These are phyloP conservation scores for Glaucidium brasilianum DNA, from an alignment of 2,113 vertebrate species.

Conservation along the genomic window DNA sequence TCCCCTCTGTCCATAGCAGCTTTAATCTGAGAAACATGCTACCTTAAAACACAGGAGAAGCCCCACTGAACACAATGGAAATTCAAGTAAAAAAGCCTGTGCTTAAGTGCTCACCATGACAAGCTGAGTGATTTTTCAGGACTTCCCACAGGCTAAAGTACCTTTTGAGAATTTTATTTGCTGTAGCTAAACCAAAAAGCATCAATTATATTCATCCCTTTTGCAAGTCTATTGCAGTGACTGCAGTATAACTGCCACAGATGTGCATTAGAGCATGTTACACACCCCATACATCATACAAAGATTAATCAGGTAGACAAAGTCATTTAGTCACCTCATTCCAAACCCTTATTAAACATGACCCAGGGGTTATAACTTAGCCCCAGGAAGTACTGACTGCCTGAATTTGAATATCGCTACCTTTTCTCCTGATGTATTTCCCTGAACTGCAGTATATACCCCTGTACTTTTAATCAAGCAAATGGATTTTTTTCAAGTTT, in stretches of 20 bases:
- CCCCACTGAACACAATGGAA: not conserved
- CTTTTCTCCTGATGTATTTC: not conserved
- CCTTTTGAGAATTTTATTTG: not conserved
- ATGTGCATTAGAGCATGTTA: not conserved
- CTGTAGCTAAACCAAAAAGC: not conserved
- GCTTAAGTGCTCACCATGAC: not conserved
- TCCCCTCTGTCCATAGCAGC: not conserved
- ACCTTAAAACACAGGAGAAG: not conserved
- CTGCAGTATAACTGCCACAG: not conserved
- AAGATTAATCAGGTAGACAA: not conserved
- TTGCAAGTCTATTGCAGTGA: not conserved
- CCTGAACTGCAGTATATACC: not conserved
- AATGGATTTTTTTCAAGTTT: not conserved
- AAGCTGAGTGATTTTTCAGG: not conserved
- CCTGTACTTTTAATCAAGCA: not conserved
- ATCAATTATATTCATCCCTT: not conserved
- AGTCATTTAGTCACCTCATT: not conserved
- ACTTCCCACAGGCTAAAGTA: not conserved
- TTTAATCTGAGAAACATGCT: not conserved
- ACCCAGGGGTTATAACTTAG: not conserved
- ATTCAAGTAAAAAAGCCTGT: not conserved
- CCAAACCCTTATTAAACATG: conserved; percentile 46
- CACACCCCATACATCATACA: not conserved
- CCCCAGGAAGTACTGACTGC: not conserved
- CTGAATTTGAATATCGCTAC: not conserved